Evolutionary conservation across 2,113 vertebrate genomes (phyloP).

Genomic region (Pluvianellus socialis): DNA sequence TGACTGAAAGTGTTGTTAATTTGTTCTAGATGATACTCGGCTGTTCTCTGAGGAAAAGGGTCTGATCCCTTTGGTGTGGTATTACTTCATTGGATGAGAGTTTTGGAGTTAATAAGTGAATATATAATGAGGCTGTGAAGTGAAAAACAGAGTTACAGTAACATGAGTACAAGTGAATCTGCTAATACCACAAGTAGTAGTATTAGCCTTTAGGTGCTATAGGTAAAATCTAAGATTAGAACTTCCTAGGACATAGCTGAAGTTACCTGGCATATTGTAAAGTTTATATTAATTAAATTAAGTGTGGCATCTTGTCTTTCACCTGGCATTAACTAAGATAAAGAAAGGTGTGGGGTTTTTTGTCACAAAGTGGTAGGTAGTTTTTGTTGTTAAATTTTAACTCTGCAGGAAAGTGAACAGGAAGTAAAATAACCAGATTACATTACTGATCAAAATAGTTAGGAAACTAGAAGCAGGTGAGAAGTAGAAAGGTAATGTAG

Average conservation of each 20-base stretch:
- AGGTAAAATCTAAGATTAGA: not conserved
- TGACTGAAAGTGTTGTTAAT: not conserved
- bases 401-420: not conserved
- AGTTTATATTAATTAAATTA: not conserved
- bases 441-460: not conserved
- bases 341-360: not conserved
- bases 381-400: not conserved
- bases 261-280: not conserved
- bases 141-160: not conserved
- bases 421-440: not conserved
- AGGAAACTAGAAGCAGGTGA: not conserved
- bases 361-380: not conserved
- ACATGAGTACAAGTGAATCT: not conserved
- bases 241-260: not conserved
- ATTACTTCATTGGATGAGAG: not conserved
- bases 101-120: not conserved
- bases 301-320: not conserved
- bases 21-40: not conserved
- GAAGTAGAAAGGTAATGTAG: not conserved
- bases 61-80: not conserved
- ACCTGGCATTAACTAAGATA: not conserved
- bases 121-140: not conserved
- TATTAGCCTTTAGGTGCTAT: not conserved
- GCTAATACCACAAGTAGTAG: not conserved
- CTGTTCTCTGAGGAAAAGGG: not conserved